Evolutionary conservation across 2,888 invertebrate genomes (phyloP).

Genomic region (Ptilodon capucinus): DNA sequence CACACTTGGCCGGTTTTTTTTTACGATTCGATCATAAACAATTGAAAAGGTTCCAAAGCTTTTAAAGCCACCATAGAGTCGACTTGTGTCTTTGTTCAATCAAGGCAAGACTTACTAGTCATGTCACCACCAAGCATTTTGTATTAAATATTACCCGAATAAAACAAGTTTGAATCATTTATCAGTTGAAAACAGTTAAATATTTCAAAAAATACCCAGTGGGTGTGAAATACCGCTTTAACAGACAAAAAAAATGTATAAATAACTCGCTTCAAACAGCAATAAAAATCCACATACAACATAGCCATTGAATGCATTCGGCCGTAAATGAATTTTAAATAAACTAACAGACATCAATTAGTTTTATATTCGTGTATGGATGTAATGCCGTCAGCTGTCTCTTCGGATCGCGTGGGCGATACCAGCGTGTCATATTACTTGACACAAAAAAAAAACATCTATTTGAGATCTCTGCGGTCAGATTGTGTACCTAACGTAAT

Average conservation of each 20-base stretch:
- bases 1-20: too few species aligned
- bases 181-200: too few species aligned
- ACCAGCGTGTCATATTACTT: background rate
- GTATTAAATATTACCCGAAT: too few species aligned
- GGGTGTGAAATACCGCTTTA: background rate
- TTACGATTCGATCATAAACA: too few species aligned
- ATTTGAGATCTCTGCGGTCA: background rate
- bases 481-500: background rate
- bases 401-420: background rate
- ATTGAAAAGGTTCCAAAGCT: too few species aligned
- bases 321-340: slow-evolving; percentile 2
- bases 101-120: too few species aligned
- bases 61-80: too few species aligned
- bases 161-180: too few species aligned
- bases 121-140: too few species aligned
- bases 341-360: slow-evolving; percentile 3
- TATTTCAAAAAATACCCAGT: background rate
- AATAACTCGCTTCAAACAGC: background rate
- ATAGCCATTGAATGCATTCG: background rate
- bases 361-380: background rate
- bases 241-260: background rate
- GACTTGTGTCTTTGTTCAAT: too few species aligned
- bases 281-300: background rate
- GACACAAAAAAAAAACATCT: background rate
- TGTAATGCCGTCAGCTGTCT: background rate